Evolutionary conservation across 2,888 invertebrate genomes (phyloP).

Genomic region (Zaprionus obscuricornis): DNA sequence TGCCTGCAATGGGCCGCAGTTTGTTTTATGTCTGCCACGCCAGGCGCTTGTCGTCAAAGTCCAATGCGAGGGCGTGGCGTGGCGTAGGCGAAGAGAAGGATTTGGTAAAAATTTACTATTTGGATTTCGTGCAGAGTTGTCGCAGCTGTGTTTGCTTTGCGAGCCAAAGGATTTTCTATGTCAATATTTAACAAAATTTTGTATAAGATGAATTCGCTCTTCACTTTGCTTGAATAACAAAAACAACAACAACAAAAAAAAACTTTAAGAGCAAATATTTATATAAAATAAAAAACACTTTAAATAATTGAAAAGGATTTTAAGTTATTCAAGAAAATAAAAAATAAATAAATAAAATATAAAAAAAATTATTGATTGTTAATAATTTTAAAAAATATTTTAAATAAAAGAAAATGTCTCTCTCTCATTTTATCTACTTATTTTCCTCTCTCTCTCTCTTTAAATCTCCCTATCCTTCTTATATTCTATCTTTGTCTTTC

Average conservation of each 20-base stretch:
- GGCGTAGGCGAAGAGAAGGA: too few species aligned
- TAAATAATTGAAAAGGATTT: neutral
- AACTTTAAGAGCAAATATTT: neutral
- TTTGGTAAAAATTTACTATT: conserved; percentile 9
- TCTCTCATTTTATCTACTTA: too few species aligned
- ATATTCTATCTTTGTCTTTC: too few species aligned
- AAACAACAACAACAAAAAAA: too few species aligned
- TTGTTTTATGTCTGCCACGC: conserved; percentile 37
- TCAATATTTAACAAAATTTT: conserved; percentile 37
- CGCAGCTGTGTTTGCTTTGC: conserved; percentile 25
- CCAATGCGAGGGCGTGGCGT: neutral
- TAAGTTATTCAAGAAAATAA: neutral
- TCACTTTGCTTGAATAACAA: too few species aligned
- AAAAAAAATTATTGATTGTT: neutral
- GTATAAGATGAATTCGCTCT: neutral
- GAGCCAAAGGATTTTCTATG: conserved; percentile 30
- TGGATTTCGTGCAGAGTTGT: conserved; percentile 18
- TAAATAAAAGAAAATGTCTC: too few species aligned
- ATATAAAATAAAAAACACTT: neutral
- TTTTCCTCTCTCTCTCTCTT: neutral
- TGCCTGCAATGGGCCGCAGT: conserved; percentile 51
- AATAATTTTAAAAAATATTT: neutral
- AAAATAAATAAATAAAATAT: neutral
- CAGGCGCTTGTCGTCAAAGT: too few species aligned
- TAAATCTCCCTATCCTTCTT: too few species aligned